Base-by-base conservation (phyloP, 2,797 vertebrate genomes). In the Triplophysa bombifrons region DNA sequence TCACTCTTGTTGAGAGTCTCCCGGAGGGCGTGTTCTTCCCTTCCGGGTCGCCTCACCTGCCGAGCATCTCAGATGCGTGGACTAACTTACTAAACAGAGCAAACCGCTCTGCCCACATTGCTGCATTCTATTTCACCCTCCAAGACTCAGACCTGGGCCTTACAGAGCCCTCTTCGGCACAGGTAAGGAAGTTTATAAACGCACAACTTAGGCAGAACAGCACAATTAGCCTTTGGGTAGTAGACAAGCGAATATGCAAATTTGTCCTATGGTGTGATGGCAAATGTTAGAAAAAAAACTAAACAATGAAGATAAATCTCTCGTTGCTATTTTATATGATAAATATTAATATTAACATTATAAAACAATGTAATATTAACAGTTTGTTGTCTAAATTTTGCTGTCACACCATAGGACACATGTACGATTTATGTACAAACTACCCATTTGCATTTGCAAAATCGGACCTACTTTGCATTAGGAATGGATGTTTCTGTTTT, bases 81-180 rank as follows among this genome's bases (percentile, higher is more conserved):
- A 85, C 88, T 16, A 81, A 82, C 61, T 87, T 95, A 72, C 88
- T 95, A 61, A 67, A 84, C 60, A 50, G 69, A 53, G 92, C 95
- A 69, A 90, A 92, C 78, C 82, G 76, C 86, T 92, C 91, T 0
- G 93, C 94, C 71, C 75, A 91, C 67, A 91, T 95, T 1, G 92
- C 92, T 0, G 94, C 94, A 34, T 95, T 92, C 85, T 95, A 95
- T 89, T 82, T 95, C 77, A 90, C 92, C 0, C 90, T 95, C 4
- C 85, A 84, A 19, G 89, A 72, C 85, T 75, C 63, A 0, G 87
- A 91, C 65, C 2, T 83, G 14, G 82, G 86, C 16, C 70, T 80
- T 0, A 27, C 74, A 1, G 82, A 88, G n/a, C 77, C 86, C 34
- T 82, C 84, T 1, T 90, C 90, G 25, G 3, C 73, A 22, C 58